Percentiles rank a stretch among this genome's conserved stretches.
These are phyloP conservation scores for Eupithecia dodoneata DNA, from an alignment of 2,888 invertebrate species.

Conservation along the genomic window DNA sequence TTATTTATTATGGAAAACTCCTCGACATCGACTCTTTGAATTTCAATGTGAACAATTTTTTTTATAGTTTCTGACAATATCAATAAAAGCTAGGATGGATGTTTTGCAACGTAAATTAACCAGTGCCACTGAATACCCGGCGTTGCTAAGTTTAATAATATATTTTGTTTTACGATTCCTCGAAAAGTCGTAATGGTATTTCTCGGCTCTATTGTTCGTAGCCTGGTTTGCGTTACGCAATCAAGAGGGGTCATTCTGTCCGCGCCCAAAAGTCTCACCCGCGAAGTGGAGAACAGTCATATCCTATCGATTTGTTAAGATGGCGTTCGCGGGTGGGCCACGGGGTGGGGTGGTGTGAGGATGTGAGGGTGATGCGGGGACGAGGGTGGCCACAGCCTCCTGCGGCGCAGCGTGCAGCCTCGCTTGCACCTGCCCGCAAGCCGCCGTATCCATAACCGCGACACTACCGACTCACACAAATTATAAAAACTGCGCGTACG, in stretches of 20 bases:
- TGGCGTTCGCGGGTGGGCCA: conserved; percentile 74
- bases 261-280: conserved; percentile 81
- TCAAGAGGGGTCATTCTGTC: conserved; percentile 79
- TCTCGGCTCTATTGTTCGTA: conserved; percentile 56
- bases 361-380: conserved; percentile 60
- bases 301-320: conserved; percentile 86
- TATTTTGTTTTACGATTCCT: conserved; percentile 26
- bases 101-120: not conserved
- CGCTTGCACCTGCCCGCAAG: conserved; percentile 76
- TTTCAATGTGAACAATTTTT: not conserved
- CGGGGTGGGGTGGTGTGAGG: conserved; percentile 55
- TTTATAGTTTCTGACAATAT: not conserved
- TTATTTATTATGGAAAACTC: conserved; percentile 8
- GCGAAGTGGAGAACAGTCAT: conserved; percentile 84
- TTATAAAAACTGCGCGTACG: conserved; percentile 40
- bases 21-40: not conserved
- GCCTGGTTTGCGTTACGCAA: conserved; percentile 67
- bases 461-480: conserved; percentile 64
- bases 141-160: not conserved
- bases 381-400: conserved; percentile 75
- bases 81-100: not conserved
- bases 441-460: conserved; percentile 65
- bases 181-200: conserved; percentile 36
- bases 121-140: not conserved
- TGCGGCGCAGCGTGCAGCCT: conserved; percentile 78